Percentiles rank a stretch among this genome's conserved stretches.
These are phyloP conservation scores for Synchiropus splendidus DNA, from an alignment of 2,113 vertebrate genomes.

Conservation along the genomic window DNA sequence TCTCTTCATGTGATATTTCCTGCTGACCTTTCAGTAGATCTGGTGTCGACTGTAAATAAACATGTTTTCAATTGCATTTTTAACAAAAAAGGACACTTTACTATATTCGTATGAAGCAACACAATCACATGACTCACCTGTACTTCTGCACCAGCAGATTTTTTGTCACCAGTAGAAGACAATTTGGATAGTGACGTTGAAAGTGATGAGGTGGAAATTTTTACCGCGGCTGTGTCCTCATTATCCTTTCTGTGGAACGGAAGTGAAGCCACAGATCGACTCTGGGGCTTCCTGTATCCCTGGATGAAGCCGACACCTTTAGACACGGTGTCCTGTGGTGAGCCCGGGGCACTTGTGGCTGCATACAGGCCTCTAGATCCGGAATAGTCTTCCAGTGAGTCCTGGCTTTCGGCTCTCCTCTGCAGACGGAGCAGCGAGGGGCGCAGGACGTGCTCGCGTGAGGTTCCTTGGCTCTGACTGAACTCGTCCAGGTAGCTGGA, in stretches of 20 bases:
- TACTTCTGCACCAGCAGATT: constrained; percentile 39
- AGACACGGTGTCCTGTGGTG: constrained; percentile 52
- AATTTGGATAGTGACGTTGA: constrained; percentile 36
- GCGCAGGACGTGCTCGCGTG: constrained; percentile 75
- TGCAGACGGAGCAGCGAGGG: constrained; percentile 75
- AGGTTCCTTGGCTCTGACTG: constrained; percentile 67
- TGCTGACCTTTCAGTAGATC: constrained; percentile 94
- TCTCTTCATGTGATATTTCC: constrained; percentile 88
- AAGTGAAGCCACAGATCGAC: constrained; percentile 31
- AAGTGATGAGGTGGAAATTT: constrained; percentile 18
- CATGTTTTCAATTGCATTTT: no score
- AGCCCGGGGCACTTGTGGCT: constrained; percentile 49
- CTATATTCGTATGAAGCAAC: no score
- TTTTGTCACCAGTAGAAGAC: constrained; percentile 23
- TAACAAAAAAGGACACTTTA: no score
- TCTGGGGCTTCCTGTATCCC: constrained; percentile 39
- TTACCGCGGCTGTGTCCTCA: constrained; percentile 22
- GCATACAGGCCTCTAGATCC: constrained; percentile 26
- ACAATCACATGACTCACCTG: no score
- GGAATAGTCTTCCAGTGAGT: constrained; percentile 28
- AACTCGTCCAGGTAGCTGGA: constrained; percentile 60
- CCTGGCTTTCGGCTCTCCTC: constrained; percentile 47
- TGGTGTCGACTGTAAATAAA: constrained; percentile 73
- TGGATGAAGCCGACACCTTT: constrained; percentile 33
- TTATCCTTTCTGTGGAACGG: constrained; percentile 44